A percentile compares a stretch with the other conserved stretches of the same genome.
These are phyloP conservation scores for Taphrorychus bicolor DNA, from an alignment of 2,888 invertebrate genomes.

Conservation along the genomic window DNA sequence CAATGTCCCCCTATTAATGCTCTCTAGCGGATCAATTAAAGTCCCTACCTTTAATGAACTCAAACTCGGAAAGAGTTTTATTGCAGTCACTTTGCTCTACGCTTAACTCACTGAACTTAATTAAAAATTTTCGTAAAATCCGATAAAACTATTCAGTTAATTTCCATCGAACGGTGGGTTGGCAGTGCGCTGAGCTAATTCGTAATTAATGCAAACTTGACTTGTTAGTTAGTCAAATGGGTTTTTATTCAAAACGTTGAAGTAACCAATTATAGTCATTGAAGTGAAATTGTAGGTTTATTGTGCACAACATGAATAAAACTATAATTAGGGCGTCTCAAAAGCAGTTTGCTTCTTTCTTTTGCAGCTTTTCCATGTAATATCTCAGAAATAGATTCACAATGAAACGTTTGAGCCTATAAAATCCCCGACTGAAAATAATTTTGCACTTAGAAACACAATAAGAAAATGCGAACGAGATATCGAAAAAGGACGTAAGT, in stretches of 20 bases:
- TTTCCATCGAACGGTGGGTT: neutral
- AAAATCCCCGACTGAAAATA: conserved; percentile 3
- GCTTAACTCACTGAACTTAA: neutral
- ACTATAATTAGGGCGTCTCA: too few species aligned
- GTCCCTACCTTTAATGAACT: neutral
- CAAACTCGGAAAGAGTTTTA: neutral
- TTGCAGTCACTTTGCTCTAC: neutral
- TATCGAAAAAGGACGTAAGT: conserved; percentile 5
- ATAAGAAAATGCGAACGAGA: conserved; percentile 9
- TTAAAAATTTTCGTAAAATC: neutral
- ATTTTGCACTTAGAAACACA: conserved; percentile 10
- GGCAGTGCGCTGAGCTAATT: neutral
- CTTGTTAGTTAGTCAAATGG: neutral
- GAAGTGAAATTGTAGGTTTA: too few species aligned
- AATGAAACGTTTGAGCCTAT: neutral
- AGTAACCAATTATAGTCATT: too few species aligned
- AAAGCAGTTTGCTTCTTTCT: too few species aligned
- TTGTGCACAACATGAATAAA: too few species aligned
- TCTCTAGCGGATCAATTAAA: neutral
- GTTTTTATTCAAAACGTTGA: too few species aligned
- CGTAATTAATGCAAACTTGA: neutral
- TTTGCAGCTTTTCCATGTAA: too few species aligned
- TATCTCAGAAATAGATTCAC: neutral
- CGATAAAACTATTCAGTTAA: neutral
- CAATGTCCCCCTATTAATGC: neutral